A percentile compares a stretch with the other conserved stretches of the same genome.
Evolutionary conservation across 2,797 vertebrate species (phyloP).

Genomic region (Syndactyla subalaris): DNA sequence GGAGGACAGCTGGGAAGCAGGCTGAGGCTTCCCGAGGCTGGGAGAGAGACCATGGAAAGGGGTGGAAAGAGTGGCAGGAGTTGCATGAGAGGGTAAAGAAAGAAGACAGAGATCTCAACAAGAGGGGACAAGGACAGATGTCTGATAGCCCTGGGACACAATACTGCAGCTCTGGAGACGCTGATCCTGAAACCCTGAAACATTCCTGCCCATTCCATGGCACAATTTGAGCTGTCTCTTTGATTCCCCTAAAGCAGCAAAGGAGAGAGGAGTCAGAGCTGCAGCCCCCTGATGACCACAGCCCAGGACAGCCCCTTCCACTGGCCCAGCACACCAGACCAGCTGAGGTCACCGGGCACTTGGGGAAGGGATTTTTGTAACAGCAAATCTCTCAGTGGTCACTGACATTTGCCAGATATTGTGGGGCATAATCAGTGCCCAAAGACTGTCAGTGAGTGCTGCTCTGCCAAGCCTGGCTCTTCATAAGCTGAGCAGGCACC

Average conservation of each 20-base stretch:
- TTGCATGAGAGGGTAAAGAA: background rate
- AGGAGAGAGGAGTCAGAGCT: background rate
- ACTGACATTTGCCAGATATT: accelerated
- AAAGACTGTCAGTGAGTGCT: accelerated
- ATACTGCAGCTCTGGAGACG: background rate
- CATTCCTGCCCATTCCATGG: background rate
- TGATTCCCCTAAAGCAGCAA: background rate
- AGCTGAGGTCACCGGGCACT: accelerated
- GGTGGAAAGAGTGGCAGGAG: background rate
- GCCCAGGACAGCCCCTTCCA: background rate
- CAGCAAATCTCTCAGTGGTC: background rate
- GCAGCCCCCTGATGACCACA: accelerated
- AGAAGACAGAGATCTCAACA: background rate
- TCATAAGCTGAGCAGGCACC: background rate
- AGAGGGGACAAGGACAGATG: background rate
- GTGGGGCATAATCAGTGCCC: background rate
- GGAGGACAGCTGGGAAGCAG: background rate
- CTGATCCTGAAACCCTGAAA: background rate
- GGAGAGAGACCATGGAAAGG: background rate
- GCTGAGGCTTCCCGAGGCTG: background rate
- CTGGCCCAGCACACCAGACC: accelerated
- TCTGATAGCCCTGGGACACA: background rate
- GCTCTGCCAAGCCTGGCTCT: background rate
- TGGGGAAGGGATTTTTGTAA: background rate
- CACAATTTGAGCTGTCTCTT: accelerated